Percentiles rank a stretch among this genome's conserved stretches.
Conservation (phyloP, 1,140 invertebrate genomes). For the Eufriesea mexicana region DNA sequence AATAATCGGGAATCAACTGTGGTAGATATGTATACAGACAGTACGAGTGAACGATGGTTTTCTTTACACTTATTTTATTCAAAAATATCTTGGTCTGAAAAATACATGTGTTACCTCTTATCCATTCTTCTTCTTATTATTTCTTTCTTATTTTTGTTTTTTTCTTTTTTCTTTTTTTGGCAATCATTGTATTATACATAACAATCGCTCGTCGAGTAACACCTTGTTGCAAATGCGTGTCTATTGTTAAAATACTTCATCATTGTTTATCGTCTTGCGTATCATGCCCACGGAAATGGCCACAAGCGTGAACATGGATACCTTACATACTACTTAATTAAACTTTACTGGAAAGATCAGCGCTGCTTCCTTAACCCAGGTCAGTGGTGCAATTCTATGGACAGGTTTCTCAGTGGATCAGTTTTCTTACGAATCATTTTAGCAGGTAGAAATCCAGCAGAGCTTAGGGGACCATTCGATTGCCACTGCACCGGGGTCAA, state of each 20-base stretch:
- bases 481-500: conserved; percentile 4
- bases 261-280: conserved; percentile 16
- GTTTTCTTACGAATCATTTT: not conserved
- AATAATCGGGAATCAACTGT: too few relatives aligned
- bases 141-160: conserved; percentile 40
- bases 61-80: conserved; percentile 79
- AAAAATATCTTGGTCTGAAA: conserved; percentile 81
- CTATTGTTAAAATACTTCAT: conserved; percentile 42
- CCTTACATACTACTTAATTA: conserved; percentile 21
- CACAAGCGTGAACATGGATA: not conserved
- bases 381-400: too few relatives aligned
- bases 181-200: conserved; percentile 75
- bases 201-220: conserved; percentile 70
- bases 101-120: conserved; percentile 74
- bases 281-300: not conserved
- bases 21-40: not conserved
- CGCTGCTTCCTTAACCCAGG: conserved; percentile 10
- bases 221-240: conserved; percentile 51
- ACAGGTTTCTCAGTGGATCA: not conserved
- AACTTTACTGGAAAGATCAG: conserved; percentile 24
- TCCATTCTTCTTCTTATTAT: conserved; percentile 48
- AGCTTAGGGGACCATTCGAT: conserved; percentile 47
- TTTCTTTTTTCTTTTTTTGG: conserved; percentile 72
- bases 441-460: not conserved
- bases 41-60: conserved; percentile 17